phyloP scores from a whole-genome alignment of 1,140 invertebrate genomes.

The Nasonia longicornis region DNA sequence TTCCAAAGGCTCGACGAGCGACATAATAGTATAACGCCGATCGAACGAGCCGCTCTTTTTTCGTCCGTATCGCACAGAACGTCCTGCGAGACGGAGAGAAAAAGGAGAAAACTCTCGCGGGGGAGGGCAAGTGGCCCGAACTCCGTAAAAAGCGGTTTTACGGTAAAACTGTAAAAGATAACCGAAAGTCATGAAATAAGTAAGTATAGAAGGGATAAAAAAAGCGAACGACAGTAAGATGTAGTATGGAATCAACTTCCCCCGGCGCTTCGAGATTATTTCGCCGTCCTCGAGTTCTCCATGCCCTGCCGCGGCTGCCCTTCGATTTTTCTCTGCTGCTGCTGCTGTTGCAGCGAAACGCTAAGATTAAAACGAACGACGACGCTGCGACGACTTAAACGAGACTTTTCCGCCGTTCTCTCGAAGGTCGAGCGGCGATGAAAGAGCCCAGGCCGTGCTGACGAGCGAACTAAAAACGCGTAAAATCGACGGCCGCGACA shows the following conservation, averaged over 20 bases:
- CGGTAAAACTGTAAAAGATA: constrained; percentile 43
- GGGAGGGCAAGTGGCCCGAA: constrained; percentile 8
- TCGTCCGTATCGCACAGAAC: background rate
- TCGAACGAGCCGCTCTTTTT: background rate
- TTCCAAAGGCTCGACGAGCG: background rate
- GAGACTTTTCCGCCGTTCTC: background rate
- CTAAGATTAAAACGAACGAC: constrained; percentile 10
- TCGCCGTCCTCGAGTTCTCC: background rate
- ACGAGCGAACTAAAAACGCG: background rate
- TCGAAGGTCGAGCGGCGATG: background rate
- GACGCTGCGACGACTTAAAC: background rate
- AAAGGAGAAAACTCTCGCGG: background rate
- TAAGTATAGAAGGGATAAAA: constrained; percentile 34
- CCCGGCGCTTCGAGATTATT: constrained; percentile 29
- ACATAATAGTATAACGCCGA: background rate
- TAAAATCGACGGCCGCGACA: background rate
- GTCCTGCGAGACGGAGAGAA: background rate
- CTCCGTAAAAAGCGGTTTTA: constrained; percentile 39
- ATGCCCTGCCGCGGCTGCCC: background rate
- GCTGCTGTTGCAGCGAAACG: background rate
- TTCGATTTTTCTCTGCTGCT: background rate
- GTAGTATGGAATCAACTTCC: constrained; percentile 37
- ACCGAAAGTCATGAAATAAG: constrained; percentile 41
- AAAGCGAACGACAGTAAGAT: constrained; percentile 39
- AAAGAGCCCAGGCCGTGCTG: background rate